Evolutionary conservation across 53 echinoderm and acorn worm species (phyloP), one percentile per base, ranked within the genome.

Genomic region (Crossaster papposus): DNA sequence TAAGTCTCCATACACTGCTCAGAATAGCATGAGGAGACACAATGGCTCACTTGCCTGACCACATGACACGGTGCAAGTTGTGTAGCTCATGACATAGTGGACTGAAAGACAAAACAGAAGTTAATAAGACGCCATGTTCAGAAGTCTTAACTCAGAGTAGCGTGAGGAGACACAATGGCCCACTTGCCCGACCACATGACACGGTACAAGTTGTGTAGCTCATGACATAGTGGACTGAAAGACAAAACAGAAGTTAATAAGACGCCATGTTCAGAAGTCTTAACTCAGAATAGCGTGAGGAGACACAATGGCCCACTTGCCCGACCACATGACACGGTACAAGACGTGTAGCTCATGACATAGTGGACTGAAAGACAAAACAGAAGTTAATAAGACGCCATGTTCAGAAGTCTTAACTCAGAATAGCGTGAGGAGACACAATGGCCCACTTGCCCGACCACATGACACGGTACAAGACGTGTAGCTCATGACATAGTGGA

Each of bases 391-490:
- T 96, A 20, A 96, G 91, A 22, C 91, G 90, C 96, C 96, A 96
- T 44, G 9, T 44, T 44, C 6, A 44, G 44, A 96, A 30, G 94
- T 94, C 4, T 92, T 91, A n/a, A 53, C 95, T 96, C 29, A 96
- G 91, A 30, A 96, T 94, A 29, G 93, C 96, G 34, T 96, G 96
- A 22, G 96, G 96, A 14, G 96, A 96, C 6, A 96, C 95, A 30
- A 96, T 96, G 54, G 96, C 96, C 96, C 96, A 96, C 53, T 96
- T 96, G 6, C 96, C 96, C 3, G 96, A 96, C 96, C 96, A 96
- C 93, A 96, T 93, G 64, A 96, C 96, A 29, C 96, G 92, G 86
- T 95, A 94, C 65, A 96, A 82, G 81, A 95, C 91, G 79, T 96
- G 95, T 28, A 96, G 89, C 83, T 96, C 96, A 88, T 96, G 94